phyloP scores from a whole-genome alignment of 2,797 vertebrate genomes.

The Knipowitschia caucasica region DNA sequence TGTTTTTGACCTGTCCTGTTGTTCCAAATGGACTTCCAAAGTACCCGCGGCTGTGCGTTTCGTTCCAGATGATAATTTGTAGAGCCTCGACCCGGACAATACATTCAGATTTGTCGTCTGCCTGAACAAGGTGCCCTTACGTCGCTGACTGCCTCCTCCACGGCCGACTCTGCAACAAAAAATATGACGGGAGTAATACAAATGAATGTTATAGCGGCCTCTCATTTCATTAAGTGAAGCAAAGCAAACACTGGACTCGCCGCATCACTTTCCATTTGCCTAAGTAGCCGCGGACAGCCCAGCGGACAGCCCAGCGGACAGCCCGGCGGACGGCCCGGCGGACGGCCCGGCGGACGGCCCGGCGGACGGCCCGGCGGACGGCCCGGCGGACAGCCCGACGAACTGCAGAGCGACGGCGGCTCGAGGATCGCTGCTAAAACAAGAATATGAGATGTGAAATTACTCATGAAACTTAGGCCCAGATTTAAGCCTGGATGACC shows the following conservation, averaged over 20 bases:
- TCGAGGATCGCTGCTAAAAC: neutral
- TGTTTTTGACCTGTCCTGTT: neutral
- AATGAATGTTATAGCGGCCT: conserved; percentile 28
- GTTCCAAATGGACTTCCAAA: neutral
- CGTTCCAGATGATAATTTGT: neutral
- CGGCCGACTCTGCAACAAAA: conserved; percentile 15
- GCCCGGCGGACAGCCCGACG: no score
- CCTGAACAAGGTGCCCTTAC: conserved; percentile 35
- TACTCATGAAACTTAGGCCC: no score
- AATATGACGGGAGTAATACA: conserved; percentile 25
- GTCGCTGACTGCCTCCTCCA: neutral
- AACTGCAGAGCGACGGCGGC: neutral
- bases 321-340: no score
- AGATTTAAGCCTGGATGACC: no score
- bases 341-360: no score
- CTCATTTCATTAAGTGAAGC: conserved; percentile 53
- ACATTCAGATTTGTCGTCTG: conserved; percentile 11
- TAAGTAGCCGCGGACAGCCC: conserved; percentile 31
- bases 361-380: no score
- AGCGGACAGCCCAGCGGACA: no score
- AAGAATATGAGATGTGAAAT: neutral
- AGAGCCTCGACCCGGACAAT: neutral
- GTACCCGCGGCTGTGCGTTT: neutral
- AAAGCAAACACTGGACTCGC: conserved; percentile 15
- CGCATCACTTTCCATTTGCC: conserved; percentile 49